Evolutionary conservation across 2,113 vertebrate species (phyloP).

Genomic region (Dolichallabes microphthalmus): DNA sequence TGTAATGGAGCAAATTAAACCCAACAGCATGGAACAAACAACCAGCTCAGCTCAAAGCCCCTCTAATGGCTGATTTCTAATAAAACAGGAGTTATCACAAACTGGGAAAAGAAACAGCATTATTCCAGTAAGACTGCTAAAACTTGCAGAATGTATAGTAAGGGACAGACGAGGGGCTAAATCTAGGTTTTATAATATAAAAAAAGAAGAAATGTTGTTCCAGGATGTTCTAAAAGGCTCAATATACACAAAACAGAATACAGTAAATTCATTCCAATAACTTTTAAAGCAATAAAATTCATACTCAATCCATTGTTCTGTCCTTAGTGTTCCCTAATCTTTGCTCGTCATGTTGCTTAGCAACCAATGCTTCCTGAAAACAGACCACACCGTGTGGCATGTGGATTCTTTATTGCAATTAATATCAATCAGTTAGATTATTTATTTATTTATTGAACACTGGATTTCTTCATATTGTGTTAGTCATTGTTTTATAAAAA

Average conservation of each 20-base stretch:
- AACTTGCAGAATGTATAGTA: neutral
- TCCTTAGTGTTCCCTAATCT: neutral
- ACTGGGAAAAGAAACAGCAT: neutral
- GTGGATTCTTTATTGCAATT: neutral
- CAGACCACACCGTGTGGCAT: neutral
- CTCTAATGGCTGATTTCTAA: slow-evolving; percentile 14
- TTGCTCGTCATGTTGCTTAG: neutral
- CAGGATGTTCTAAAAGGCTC: neutral
- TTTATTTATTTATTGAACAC: neutral
- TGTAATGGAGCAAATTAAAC: slow-evolving; percentile 49
- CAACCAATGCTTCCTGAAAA: neutral
- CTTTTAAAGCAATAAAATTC: neutral
- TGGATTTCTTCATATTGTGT: neutral
- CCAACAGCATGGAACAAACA: slow-evolving; percentile 28
- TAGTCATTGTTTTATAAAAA: neutral
- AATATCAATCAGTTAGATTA: neutral
- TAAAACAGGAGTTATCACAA: slow-evolving; percentile 29
- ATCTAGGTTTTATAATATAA: neutral
- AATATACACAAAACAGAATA: neutral
- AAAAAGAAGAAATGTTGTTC: neutral
- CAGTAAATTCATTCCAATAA: neutral
- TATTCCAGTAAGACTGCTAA: neutral
- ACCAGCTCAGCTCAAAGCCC: slow-evolving; percentile 24
- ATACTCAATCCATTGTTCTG: neutral
- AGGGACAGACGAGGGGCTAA: neutral